Evolutionary conservation across 2,113 vertebrate genomes (phyloP), one percentile per base, ranked within the genome.

Genomic region (Nibea albiflora): DNA sequence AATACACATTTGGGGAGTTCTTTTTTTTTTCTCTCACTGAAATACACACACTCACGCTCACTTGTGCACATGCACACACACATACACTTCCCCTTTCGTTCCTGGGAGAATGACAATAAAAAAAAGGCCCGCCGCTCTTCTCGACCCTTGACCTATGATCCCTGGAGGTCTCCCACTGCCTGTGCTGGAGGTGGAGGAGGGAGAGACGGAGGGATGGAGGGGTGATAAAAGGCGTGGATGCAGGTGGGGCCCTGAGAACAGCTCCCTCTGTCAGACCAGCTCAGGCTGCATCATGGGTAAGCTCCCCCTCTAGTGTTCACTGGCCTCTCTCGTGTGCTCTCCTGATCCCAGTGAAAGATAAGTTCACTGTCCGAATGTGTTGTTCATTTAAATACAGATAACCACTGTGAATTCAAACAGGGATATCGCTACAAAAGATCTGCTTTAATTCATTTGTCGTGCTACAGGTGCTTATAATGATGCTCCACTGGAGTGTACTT

Each of bases 241-340:
- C 79, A n/a, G 93, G 75, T 93, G 94, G 94, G 95, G 94, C 91
- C 94, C 92, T 86, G 92, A 94, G 79, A 93, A 93, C 90, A 93
- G 88, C 92, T 84, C 92, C 82, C 87, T 89, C 88, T 94, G 89
- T 90, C 91, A 92, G 92, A 82, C 89, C 92, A 84, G 92, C 90
- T 93, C 88, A 90, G 88, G 93, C 91, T 95, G 86, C 94, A 92
- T 94, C 95, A 95, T 89, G 96, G 96, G 76, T 97, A 97, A 99
- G 97, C 96, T 97, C 97, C 97, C 97, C 98, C 97, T 97, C 97
- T 99, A 99, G 98, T 96, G 97, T 98, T 97, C 96, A 94, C 78
- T 95, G 93, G 89, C 94, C 95, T 95, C 87, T 81, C 94, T 83
- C 92, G 94, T 95, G 83, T 67, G 84, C 85, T 70, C 68, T 76